Evolutionary conservation across 2,888 invertebrate genomes (phyloP), one percentile per base, ranked within the genome.

Genomic region (Synanthedon vespiformis): DNA sequence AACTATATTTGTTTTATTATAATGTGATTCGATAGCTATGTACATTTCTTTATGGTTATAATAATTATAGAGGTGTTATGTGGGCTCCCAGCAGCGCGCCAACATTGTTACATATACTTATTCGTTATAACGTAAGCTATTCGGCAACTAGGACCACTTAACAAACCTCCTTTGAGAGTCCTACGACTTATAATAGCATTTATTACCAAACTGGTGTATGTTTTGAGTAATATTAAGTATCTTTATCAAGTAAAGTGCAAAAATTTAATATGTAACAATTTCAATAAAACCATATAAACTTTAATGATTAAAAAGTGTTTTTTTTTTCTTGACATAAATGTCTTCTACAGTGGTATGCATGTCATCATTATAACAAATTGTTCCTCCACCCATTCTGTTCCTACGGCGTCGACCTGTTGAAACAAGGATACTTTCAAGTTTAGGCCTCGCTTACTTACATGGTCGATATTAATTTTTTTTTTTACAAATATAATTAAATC

Each of bases 11-110:
- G 83, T 81, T 79, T 86, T 85, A 81, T 44, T 14, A 80, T 85
- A 80, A 86, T 83, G 84, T 85, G 85, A 85, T 85, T 22, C 84
- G 84, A 85, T 85, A 85, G 84, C 81, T 82, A 83, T 87, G 84
- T 86, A 87, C 80, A 85, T 84, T 87, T 76, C 68, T 83, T 83
- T 81, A 77, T 78, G 34, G 34, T 61, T 60, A 66, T 72, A 67
- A 54, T 61, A 16, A 16, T 16, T 16, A 40, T 68, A 67, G 75
- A 78, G 77, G 73, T 14, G 44, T 44, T 70, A 66, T 61, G 63
- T 64, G 58, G 68, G 67, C 72, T 78, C 77, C 77, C 74, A 62
- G 67, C 69, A 68, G 66, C 60, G 57, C 71, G 61, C 60, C 61
- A 56, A 48, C 54, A 53, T 52, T 53, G 49, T 55, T 53, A 55